These are phyloP conservation scores for Aramus guarauna DNA, from an alignment of 2,113 vertebrate species.

Conservation along the genomic window DNA sequence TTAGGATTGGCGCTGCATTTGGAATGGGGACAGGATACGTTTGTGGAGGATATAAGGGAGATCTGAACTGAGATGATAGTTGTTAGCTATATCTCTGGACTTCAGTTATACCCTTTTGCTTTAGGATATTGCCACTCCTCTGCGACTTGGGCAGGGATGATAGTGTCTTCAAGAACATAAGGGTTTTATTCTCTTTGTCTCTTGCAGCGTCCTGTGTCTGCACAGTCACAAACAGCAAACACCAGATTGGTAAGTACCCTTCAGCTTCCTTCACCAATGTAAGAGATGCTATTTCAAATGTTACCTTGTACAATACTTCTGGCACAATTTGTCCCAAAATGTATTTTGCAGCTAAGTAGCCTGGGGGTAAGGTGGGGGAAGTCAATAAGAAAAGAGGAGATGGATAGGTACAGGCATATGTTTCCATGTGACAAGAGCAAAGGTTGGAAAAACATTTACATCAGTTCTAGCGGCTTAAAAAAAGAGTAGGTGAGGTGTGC, in stretches of 20 bases:
- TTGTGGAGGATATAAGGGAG: background rate
- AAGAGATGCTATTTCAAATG: background rate
- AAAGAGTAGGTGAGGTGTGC: background rate
- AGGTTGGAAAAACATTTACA: background rate
- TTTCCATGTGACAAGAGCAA: background rate
- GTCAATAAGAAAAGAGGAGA: background rate
- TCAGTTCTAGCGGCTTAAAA: background rate
- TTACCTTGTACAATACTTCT: background rate
- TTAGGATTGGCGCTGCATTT: background rate
- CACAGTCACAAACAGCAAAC: constrained; percentile 58
- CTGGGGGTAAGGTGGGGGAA: background rate
- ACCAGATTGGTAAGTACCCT: constrained; percentile 71
- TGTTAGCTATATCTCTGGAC: background rate
- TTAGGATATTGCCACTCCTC: background rate
- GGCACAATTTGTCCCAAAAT: background rate
- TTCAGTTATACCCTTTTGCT: background rate
- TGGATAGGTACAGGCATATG: background rate
- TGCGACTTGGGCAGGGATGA: background rate
- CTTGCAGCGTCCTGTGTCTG: constrained; percentile 76
- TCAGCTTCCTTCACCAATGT: background rate
- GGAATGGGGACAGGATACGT: background rate
- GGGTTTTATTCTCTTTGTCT: constrained; percentile 60
- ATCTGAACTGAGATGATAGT: background rate
- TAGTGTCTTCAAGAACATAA: background rate
- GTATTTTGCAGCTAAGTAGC: background rate